Evolutionary conservation across 1,140 invertebrate species (phyloP), one percentile per base, ranked within the genome.

Genomic region (Heliconius hewitsoni): DNA sequence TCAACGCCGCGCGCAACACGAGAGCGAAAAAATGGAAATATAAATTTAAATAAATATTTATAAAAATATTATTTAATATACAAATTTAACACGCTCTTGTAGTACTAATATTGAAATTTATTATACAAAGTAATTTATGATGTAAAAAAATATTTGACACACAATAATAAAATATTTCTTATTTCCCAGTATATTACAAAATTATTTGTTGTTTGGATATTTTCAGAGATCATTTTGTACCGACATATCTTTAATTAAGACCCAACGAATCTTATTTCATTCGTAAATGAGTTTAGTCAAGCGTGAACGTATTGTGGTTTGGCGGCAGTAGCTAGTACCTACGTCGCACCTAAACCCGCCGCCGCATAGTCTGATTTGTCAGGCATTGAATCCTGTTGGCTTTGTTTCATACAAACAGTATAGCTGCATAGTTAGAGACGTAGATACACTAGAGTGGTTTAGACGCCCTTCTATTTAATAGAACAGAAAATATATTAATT

Each of bases 291-390:
- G 1, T 66, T 57, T 23, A 57, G 19, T 70, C 9, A 46, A 46
- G 60, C 60, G 57, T 71, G 60, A 71, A 71, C 57, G 23, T 76
- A 70, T 3, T 66, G 60, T 76, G 42, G 23, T 66, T 37, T 70
- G 71, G 71, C 70, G 57, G 74, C 11, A 37, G 74, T n/a, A 66
- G 19, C 2, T 60, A 66, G 57, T n/a, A 70, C 27, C 60, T 66
- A 66, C 13, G 30, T 11, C 60, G 57, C 13, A 70, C 27, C 60
- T 66, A 66, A 27, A 66, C 27, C 60, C 46, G 42, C 74, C 37
- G 60, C 60, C 66, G 39, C 8, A 16, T 70, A 50, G 74, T 46
- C 60, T 76, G 74, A 76, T 76, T 76, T 76, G 57, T 46, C 66
- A 70, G 74, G 37, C 23, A 76, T 50, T 55, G 27, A 66, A 18